Base-by-base conservation (phyloP, 2,113 vertebrate species). In the Pontoporia blainvillei region DNA sequence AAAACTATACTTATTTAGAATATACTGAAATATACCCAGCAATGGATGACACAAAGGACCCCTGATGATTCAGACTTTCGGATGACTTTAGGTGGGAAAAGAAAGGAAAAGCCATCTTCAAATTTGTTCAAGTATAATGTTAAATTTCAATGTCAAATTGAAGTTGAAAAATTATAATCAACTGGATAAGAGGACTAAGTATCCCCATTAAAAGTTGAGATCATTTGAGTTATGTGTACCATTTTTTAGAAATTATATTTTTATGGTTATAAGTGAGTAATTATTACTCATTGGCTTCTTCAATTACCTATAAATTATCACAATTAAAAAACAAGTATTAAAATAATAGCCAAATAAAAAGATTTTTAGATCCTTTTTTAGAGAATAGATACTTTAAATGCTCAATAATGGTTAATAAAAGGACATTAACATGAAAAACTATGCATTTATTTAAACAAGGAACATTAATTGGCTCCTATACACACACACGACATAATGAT, bases 341-440 rank as follows among this genome's bases (percentile, higher is more conserved):
- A 93, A 83, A 54, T 79, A 64, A 75, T 27, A 86, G 15, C 10
- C 36, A 90, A 59, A 36, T 85, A 7, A 90, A 85, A 84, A 89
- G 25, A 31, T 6, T 46, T 76, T 76, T 86, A 69, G 69, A 17
- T 25, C 44, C 46, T 86, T 46, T 89, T 95, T 85, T 89, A 71
- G 44, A 88, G 59, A 67, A 8, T 79, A 73, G 11, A 44, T 79
- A 87, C n/a, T 88, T 85, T 90, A 81, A 85, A n/a, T 93, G 20
- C 11, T 84, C 39, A 91, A 0, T 90, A 93, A 79, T 93, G 85
- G 29, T 86, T 93, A 95, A 83, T 95, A 81, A 96, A 69, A 92
- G 46, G 39, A 41, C 29, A 85, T 73, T 87, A 90, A 78, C 12
- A 59, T 94, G 76, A 96, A 94, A 96, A 95, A 29, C 39, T 79